Percentiles rank a stretch among this genome's conserved stretches.
Evolutionary conservation across 2,113 vertebrate genomes (phyloP).

Genomic region (Dipodomys spectabilis): DNA sequence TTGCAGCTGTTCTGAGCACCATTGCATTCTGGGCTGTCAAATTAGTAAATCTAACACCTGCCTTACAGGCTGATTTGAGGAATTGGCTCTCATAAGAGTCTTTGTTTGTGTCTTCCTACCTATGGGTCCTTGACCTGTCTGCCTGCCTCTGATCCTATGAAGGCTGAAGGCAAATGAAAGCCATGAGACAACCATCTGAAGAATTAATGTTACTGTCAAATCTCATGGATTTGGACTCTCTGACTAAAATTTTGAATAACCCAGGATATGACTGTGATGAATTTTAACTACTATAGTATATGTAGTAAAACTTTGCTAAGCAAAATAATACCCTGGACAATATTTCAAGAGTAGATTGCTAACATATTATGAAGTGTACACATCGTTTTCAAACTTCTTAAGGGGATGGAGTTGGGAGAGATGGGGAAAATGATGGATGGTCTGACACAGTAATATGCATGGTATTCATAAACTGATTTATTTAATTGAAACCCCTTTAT

Average conservation of each 20-base stretch:
- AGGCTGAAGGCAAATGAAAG: neutral
- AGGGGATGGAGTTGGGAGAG: too few species aligned
- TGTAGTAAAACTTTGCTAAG: neutral
- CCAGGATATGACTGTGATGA: neutral
- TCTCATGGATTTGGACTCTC: neutral
- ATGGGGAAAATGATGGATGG: too few species aligned
- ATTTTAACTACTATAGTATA: neutral
- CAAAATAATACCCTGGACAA: neutral
- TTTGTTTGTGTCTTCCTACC: neutral
- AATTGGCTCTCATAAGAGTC: neutral
- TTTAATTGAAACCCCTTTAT: too few species aligned
- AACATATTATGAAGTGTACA: neutral
- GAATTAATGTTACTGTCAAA: constrained; percentile 2
- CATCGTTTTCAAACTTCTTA: neutral
- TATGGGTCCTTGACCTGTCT: neutral
- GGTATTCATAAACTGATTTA: too few species aligned
- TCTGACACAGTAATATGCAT: too few species aligned
- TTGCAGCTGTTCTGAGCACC: constrained; percentile 5
- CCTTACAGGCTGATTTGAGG: neutral
- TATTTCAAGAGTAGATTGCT: neutral
- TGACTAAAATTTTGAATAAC: neutral
- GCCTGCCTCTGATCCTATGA: neutral
- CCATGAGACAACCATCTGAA: neutral
- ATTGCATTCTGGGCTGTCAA: constrained; percentile 4
- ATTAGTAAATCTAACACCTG: constrained; percentile 16